These are phyloP conservation scores for Protonibea diacanthus DNA, from an alignment of 2,797 vertebrate genomes.

Conservation along the genomic window DNA sequence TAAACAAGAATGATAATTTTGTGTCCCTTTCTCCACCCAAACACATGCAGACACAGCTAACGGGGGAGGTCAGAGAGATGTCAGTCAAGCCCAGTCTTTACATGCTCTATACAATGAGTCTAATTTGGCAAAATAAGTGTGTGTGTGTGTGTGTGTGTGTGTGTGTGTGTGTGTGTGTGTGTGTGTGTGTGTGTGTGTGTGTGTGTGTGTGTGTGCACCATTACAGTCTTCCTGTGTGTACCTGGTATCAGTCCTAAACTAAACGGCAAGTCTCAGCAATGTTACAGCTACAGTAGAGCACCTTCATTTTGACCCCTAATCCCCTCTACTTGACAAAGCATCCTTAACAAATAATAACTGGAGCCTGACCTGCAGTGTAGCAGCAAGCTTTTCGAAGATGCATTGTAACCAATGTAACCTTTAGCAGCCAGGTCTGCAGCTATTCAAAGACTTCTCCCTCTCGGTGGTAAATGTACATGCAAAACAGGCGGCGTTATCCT, in stretches of 20 bases:
- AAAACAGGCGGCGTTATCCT: neutral
- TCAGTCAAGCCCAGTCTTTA: neutral
- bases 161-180: neutral
- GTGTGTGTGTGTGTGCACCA: neutral
- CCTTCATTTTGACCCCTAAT: neutral
- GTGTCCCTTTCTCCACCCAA: no score
- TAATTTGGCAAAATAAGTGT: neutral
- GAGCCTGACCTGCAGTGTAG: neutral
- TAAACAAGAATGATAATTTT: neutral
- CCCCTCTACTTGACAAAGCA: constrained; percentile 25
- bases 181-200: neutral
- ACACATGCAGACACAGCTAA: neutral
- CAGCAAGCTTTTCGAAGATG: neutral
- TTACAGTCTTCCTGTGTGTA: neutral
- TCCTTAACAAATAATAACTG: neutral
- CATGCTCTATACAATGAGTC: no score
- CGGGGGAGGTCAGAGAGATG: no score
- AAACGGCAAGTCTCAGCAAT: neutral
- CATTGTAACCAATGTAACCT: neutral
- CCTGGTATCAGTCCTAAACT: neutral
- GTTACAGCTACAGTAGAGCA: neutral
- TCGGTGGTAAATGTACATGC: neutral
- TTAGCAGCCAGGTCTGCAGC: neutral
- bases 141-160: neutral
- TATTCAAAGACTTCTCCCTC: constrained; percentile 19